Evolutionary conservation across 1,140 invertebrate species (phyloP), one percentile per base, ranked within the genome.

Genomic region (Lepidurus apus): DNA sequence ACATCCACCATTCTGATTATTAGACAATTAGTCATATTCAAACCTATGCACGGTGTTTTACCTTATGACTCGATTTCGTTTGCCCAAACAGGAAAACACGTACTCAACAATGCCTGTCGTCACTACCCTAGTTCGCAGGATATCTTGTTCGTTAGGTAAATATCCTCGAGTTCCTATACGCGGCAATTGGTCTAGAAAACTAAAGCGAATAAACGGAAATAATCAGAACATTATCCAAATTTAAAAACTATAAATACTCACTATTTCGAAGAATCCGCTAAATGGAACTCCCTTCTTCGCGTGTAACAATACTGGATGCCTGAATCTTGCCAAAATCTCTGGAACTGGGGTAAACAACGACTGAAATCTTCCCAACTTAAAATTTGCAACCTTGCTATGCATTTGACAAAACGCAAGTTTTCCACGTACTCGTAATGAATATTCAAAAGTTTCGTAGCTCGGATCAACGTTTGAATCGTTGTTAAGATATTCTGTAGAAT

Each of bases 401-500:
- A 24, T 77, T n/a, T 34, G 2, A 10, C 9, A 53, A 24, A 53
- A 88, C 97, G 95, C 86, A 90, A 89, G 88, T 95, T 97, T 83
- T 91, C 90, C 82, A 92, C 90, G 85, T 95, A 91, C 82, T 91
- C 93, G 87, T 98, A 99, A 84, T 92, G 91, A 85, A 99, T 98
- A 89, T 95, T 96, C 83, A 99, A 91, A 83, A 98, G 91, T 85
- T 99, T 97, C 97, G 99, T 99, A 82, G 97, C 98, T 83, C 96
- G 91, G 83, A 99, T 98, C 97, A 99, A 99, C 84, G 95, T 95
- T 87, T 98, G 96, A 96, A 99, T 99, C 80, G 98, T 97, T 96
- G 99, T 98, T 88, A 99, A 99, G 86, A 99, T 99, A 89, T 99
- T 99, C 89, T 99, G 98, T 4, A 34, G 34, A 4, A 34, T 34